phyloP scores from a whole-genome alignment of 2,888 invertebrate genomes.

The Lamellibrachia satsuma region DNA sequence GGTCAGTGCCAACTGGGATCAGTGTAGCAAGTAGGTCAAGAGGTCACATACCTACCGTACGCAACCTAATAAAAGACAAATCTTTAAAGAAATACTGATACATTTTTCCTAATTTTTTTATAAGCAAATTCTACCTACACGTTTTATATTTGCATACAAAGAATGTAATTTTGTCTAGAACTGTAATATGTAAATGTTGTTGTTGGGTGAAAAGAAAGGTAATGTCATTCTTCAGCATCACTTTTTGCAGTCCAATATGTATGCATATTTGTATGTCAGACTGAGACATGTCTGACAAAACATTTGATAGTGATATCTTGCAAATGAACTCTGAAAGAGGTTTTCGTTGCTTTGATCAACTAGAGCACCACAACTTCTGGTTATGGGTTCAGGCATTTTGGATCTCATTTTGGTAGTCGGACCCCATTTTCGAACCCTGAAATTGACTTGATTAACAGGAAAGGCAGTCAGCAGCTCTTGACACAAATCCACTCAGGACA shows the following conservation, averaged over 20 bases:
- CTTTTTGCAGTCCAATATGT: too few relatives aligned
- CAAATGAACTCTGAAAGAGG: too few relatives aligned
- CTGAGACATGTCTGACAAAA: too few relatives aligned
- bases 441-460: background rate
- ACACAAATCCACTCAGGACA: background rate
- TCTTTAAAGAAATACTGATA: background rate
- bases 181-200: too few relatives aligned
- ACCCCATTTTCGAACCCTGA: background rate
- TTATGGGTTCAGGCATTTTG: background rate
- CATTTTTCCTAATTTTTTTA: background rate
- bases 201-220: too few relatives aligned
- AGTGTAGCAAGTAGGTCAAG: background rate
- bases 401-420: background rate
- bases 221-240: too few relatives aligned
- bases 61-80: background rate
- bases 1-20: conserved; percentile 8
- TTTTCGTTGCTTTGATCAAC: too few relatives aligned
- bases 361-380: background rate
- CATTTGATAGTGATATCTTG: too few relatives aligned
- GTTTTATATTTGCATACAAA: background rate
- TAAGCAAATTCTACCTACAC: background rate
- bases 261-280: too few relatives aligned
- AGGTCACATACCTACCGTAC: background rate
- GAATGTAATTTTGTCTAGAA: too few relatives aligned
- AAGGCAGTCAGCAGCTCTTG: background rate